phyloP scores from a whole-genome alignment of 1,140 invertebrate genomes.

The Rhyzopertha dominica region DNA sequence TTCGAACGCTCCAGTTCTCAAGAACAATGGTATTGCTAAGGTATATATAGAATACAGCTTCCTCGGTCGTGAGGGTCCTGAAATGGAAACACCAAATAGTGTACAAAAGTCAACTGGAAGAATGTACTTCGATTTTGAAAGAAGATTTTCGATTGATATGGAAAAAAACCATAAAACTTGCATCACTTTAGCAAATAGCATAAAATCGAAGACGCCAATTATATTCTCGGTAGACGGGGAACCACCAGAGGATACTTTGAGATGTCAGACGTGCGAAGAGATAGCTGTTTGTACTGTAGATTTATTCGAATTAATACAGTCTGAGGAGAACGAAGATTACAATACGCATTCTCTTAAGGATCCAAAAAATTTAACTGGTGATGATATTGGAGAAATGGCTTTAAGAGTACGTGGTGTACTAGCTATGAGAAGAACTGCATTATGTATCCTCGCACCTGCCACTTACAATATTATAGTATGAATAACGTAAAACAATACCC shows the following conservation, averaged over 20 bases:
- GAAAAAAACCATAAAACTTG: slow-evolving; percentile 11
- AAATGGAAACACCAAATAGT: slow-evolving; percentile 22
- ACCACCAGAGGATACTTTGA: slow-evolving; percentile 16
- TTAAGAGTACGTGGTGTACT: slow-evolving; percentile 20
- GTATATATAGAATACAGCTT: slow-evolving; percentile 26
- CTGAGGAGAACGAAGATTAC: slow-evolving; percentile 9
- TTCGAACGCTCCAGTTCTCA: slow-evolving; percentile 9
- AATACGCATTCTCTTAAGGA: slow-evolving; percentile 14
- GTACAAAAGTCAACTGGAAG: slow-evolving; percentile 3
- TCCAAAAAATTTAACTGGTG: slow-evolving; percentile 1
- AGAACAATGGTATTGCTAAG: slow-evolving; percentile 14
- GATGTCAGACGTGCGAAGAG: slow-evolving; percentile 18
- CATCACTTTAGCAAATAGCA: slow-evolving; percentile 16
- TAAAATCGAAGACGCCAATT: slow-evolving; percentile 19
- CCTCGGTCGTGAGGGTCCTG: slow-evolving; percentile 14
- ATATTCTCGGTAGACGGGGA: slow-evolving; percentile 24
- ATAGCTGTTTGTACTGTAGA: slow-evolving; percentile 15
- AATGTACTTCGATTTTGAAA: slow-evolving; percentile 20
- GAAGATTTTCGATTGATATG: slow-evolving; percentile 18
- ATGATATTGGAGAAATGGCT: slow-evolving; percentile 18
- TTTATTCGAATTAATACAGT: slow-evolving; percentile 23
- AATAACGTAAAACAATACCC: no score
- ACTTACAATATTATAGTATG: no score
- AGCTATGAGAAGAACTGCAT: slow-evolving; percentile 23
- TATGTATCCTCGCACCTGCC: slow-evolving; percentile 24